Evolutionary conservation across 2,888 invertebrate genomes (phyloP), one percentile per base, ranked within the genome.

Genomic region (Chromoteleia sp.): DNA sequence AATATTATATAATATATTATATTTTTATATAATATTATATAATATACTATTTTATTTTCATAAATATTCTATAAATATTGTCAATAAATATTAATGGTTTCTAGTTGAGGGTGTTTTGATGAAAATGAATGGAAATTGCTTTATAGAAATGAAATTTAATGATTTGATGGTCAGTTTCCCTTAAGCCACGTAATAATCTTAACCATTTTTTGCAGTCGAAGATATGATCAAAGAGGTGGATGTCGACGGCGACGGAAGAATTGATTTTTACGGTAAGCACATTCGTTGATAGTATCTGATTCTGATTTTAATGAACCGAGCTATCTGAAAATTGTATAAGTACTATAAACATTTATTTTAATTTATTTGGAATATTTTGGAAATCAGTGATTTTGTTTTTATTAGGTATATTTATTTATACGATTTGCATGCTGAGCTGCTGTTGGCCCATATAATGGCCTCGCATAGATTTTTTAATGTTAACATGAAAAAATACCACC

Each of bases 221-320:
- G 98, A 98, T 90, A 98, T 98, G 98, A 98, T 98, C 89, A 97
- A 97, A 89, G 98, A 98, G 93, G 98, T 98, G 5, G 98, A 98
- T 89, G 97, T 98, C 0, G 97, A 98, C 90, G 98, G 98, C 0
- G 98, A 98, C 90, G 98, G 98, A 0, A 94, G 97, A 84, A 98
- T 98, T 88, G 97, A 98, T 92, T 98, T 98, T 92, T 96, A 97
- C 89, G 98, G 97, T 96, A 92, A 92, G 90, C 56, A 54, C 48
- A n/a, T 48, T 65, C 65, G 63, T 73, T 52, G n/a, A 15, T 12
- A 10, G 41, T 33, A 41, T 21, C 63, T 56, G 58, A 58, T 58
- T 65, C 56, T 45, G 48, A 65, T 33, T 65, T 56, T 52, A 61
- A 63, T 63, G 48, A 29, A 21, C 50, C 48, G 8, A n/a, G 10